Base-by-base conservation (phyloP, 1,140 invertebrate species). In the Heliothis subflexa region DNA sequence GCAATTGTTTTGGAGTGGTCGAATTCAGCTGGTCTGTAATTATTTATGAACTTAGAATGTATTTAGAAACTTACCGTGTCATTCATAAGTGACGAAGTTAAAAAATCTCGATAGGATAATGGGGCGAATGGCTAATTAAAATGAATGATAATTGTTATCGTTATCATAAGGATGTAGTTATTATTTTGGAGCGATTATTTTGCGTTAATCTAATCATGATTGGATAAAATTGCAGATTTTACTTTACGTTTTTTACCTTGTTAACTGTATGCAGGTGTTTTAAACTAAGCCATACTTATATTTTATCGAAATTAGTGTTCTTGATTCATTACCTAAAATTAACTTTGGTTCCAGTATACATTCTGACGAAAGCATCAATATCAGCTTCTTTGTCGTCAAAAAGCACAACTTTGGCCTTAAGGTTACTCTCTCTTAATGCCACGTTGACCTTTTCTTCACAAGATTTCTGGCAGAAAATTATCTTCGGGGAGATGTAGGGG, bases 361-460 rank as follows among this genome's bases (percentile, higher is more conserved):
- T 52, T 57, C 81, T 11, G 28, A 83, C 59, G 47, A 85, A 87
- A 13, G 52, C 49, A 21, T 83, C 81, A 52, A 87, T 45, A 54
- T 85, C 79, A 40, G 71, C 50, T 9, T 73, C 14, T 49, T 76
- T 49, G 47, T 84, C 84, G 49, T 85, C 82, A 45, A 87, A 87
- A 4, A 70, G 52, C 1, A 87, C 68, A 18, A 87, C 79, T 64
- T 77, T 52, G 9, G 25, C 79, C 12, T 78, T 12, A 2, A 68
- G 14, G 1, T 77, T 55, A 11, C 47, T 80, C 12, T 5, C 52
- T 21, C 18, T 54, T 3, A 82, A 81, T 5, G 82, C 84, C 68
- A 78, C 40, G 52, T 82, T 74, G n/a, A 86, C 66, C 4, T 76
- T 62, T 16, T 85, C 75, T 49, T 73, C 61, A 9, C 62, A 68